A percentile compares a stretch with the other conserved stretches of the same genome.
Evolutionary conservation across 2,797 vertebrate genomes (phyloP).

Genomic region (Spinibarbus caldwelli): DNA sequence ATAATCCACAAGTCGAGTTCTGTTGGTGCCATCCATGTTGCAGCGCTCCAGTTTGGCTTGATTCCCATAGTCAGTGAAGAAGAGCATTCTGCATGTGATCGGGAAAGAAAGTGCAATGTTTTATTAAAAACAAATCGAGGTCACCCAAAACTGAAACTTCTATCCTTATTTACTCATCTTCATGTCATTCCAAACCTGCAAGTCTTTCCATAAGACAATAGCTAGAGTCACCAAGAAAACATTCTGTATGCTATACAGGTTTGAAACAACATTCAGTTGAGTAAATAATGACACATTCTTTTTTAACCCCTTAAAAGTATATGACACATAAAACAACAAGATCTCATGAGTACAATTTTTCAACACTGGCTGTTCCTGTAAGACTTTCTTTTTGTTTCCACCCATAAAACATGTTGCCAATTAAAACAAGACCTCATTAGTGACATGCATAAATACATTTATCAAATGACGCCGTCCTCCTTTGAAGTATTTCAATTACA

Average conservation of each 20-base stretch:
- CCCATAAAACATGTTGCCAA: constrained; percentile 1
- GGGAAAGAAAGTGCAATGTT: not conserved
- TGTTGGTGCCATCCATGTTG: constrained; percentile 96
- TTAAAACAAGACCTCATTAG: constrained; percentile 20
- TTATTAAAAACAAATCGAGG: not conserved
- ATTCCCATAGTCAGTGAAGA: constrained; percentile 95
- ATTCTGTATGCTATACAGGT: not conserved
- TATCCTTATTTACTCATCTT: not conserved
- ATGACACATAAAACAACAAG: not conserved
- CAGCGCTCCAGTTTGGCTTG: constrained; percentile 93
- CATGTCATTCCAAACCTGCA: not conserved
- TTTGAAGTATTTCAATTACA: constrained; percentile 32
- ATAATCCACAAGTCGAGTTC: constrained; percentile 88
- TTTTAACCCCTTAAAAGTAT: not conserved
- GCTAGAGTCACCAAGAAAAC: not conserved
- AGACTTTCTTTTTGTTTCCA: constrained; percentile 9
- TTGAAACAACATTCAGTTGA: not conserved
- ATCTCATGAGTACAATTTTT: not conserved
- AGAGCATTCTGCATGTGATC: constrained; percentile 86
- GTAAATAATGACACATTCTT: not conserved
- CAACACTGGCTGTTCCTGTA: not conserved
- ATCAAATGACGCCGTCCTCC: constrained; percentile 11
- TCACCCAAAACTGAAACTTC: not conserved
- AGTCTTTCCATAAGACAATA: not conserved
- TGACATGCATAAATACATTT: constrained; percentile 32